A percentile compares a stretch with the other conserved stretches of the same genome.
These are phyloP conservation scores for Danio jaintianensis DNA, from an alignment of 2,797 vertebrate genomes.

Conservation along the genomic window DNA sequence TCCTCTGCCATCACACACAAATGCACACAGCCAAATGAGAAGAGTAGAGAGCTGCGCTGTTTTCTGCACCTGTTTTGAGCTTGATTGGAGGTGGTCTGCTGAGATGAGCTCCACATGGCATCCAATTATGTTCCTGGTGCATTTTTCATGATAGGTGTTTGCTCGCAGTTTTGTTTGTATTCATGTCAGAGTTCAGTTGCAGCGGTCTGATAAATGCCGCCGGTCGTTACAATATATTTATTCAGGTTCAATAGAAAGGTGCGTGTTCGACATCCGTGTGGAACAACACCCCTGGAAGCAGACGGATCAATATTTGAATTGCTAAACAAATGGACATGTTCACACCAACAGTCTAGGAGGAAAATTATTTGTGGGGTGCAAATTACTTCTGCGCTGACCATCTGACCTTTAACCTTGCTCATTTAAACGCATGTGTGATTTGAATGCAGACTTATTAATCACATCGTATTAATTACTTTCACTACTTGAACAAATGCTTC, in stretches of 20 bases:
- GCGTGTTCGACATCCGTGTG: conserved; percentile 64
- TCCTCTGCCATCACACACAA: conserved; percentile 62
- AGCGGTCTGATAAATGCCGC: conserved; percentile 42
- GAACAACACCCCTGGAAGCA: conserved; percentile 69
- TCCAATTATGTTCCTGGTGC: conserved; percentile 50
- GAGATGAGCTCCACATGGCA: conserved; percentile 50
- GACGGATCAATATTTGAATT: conserved; percentile 78
- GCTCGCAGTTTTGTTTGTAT: conserved; percentile 41
- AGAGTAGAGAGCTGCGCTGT: conserved; percentile 55
- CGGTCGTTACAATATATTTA: conserved; percentile 67
- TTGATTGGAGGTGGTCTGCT: conserved; percentile 51
- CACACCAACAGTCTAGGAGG: conserved; percentile 61
- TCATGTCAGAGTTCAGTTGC: conserved; percentile 37
- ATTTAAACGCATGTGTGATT: conserved; percentile 61
- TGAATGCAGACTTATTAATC: conserved; percentile 17
- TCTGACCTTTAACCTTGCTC: conserved; percentile 55
- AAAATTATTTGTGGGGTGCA: conserved; percentile 57
- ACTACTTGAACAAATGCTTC: not conserved
- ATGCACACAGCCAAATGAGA: conserved; percentile 61
- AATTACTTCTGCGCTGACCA: conserved; percentile 56
- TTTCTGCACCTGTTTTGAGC: conserved; percentile 71
- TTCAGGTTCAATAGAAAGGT: conserved; percentile 62
- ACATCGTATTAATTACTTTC: conserved; percentile 62
- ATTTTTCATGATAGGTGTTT: conserved; percentile 37
- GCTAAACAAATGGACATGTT: conserved; percentile 73